phyloP scores from a whole-genome alignment of 2,797 vertebrate species.

The Clarias laeviceps region DNA sequence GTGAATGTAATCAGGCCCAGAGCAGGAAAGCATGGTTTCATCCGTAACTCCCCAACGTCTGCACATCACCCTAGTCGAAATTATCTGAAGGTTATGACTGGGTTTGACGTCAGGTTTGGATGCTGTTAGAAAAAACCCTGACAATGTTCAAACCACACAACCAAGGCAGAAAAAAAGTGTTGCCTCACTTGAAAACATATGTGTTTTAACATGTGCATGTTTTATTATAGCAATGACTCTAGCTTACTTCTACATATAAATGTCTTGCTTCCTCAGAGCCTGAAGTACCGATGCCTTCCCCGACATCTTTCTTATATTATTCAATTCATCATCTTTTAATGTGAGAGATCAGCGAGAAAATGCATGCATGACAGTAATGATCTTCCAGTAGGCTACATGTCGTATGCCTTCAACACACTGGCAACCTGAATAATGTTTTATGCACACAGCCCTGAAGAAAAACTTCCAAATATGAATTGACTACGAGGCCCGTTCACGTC shows the following conservation, averaged over 20 bases:
- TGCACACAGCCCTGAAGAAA: background rate
- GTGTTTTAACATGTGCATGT: background rate
- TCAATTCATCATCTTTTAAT: constrained; percentile 38
- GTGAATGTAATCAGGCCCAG: constrained; percentile 48
- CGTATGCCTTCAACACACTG: constrained; percentile 1
- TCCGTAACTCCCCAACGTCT: background rate
- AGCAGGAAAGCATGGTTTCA: constrained; percentile 17
- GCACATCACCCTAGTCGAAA: background rate
- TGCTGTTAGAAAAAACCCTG: background rate
- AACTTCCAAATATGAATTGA: constrained; percentile 63
- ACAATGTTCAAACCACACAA: background rate
- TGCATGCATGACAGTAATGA: background rate
- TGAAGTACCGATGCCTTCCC: background rate
- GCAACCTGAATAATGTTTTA: background rate
- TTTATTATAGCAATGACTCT: constrained; percentile 26
- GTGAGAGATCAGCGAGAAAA: constrained; percentile 1
- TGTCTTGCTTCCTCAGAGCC: constrained; percentile 2
- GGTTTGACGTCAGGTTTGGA: background rate
- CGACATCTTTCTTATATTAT: constrained; percentile 4
- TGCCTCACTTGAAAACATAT: background rate
- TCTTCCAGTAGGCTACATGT: no score
- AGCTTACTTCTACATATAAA: constrained; percentile 12
- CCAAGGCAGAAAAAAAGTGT: background rate
- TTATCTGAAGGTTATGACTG: background rate
- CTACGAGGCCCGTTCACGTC: background rate